Conservation (phyloP, 2,113 vertebrate species). For the Notothenia rossii region DNA sequence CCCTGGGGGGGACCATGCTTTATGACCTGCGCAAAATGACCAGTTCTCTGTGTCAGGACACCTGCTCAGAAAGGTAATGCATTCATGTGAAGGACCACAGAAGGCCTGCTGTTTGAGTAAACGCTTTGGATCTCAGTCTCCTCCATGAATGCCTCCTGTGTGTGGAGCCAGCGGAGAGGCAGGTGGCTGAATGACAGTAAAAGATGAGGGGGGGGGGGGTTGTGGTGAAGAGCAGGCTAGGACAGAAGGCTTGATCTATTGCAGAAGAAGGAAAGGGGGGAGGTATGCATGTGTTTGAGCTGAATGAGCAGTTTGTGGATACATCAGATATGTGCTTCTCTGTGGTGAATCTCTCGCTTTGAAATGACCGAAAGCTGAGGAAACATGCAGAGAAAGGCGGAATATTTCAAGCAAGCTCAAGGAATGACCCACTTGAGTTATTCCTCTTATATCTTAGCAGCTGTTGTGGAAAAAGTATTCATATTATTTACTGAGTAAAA, state of each 20-base stretch:
- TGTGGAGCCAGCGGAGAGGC: conserved; percentile 69
- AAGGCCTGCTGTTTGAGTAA: conserved; percentile 74
- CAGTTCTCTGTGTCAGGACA: conserved; percentile 92
- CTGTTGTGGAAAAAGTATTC: too few relatives aligned
- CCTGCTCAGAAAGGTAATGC: conserved; percentile 95
- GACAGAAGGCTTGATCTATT: conserved; percentile 73
- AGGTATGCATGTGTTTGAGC: conserved; percentile 59
- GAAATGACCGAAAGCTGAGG: conserved; percentile 8
- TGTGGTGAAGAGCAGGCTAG: conserved; percentile 55
- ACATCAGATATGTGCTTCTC: conserved; percentile 52
- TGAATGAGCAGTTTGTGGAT: conserved; percentile 66
- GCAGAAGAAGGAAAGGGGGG: conserved; percentile 54
- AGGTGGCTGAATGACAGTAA: conserved; percentile 80
- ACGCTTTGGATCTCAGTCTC: conserved; percentile 63
- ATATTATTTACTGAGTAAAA: too few relatives aligned
- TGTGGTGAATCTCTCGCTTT: conserved; percentile 22
- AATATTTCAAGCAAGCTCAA: conserved; percentile 36
- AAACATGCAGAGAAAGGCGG: conserved; percentile 18
- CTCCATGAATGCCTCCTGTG: conserved; percentile 79
- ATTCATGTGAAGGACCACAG: conserved; percentile 61
- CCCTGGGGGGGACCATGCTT: conserved; percentile 92
- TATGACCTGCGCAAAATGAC: conserved; percentile 99
- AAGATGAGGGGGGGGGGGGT: conserved; percentile 59
- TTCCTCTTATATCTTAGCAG: conserved; percentile 53
- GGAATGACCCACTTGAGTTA: conserved; percentile 56